Evolutionary conservation across 2,888 invertebrate genomes (phyloP), one percentile per base, ranked within the genome.

Genomic region (Oscheius sp.): DNA sequence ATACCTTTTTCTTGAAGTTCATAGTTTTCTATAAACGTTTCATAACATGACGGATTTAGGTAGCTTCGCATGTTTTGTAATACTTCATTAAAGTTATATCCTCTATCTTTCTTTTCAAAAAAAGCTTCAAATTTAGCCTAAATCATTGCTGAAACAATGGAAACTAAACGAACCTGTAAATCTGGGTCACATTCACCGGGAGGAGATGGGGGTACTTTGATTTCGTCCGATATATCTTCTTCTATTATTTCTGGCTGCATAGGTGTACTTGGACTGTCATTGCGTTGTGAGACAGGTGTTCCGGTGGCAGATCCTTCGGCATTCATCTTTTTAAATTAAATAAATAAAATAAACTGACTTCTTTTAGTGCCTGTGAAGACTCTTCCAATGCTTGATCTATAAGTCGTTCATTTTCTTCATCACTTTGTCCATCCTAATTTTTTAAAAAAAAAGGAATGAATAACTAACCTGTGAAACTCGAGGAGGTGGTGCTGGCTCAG

Each of bases 1-100:
- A n/a, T n/a, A 67, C 71, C 76, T 67, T 74, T 76, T 36, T 76
- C 76, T 30, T 78, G 71, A n/a, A 78, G 68, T 14, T 75, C 70
- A 33, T 71, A 74, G 2, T 50, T 33, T 49, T 75, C 72, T n/a
- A 78, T 78, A 68, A 78, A 78, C 8, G 68, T 57, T 26, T 73
- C 73, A 63, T 78, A 78, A 62, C 75, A 77, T 59, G 76, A 74
- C 14, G 78, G 78, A 59, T 78, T 78, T 33, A 68, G 67, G 67
- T 73, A 78, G 22, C 72, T 68, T 9, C 68, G 65, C 32, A 57
- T 67, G 2, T 57, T 45, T 32, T 76, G 76, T 14, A 76, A 67
- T n/a, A 61, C 61, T 22, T 45, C 24, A 44, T 76, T 76, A 57
- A 76, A 51, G 54, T 74, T 72, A 3, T 33, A 41, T 24, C 76